Percentiles rank a stretch among this genome's conserved stretches.
Evolutionary conservation across 2,113 vertebrate genomes (phyloP).

Genomic region (Chlorodrepanis virens): DNA sequence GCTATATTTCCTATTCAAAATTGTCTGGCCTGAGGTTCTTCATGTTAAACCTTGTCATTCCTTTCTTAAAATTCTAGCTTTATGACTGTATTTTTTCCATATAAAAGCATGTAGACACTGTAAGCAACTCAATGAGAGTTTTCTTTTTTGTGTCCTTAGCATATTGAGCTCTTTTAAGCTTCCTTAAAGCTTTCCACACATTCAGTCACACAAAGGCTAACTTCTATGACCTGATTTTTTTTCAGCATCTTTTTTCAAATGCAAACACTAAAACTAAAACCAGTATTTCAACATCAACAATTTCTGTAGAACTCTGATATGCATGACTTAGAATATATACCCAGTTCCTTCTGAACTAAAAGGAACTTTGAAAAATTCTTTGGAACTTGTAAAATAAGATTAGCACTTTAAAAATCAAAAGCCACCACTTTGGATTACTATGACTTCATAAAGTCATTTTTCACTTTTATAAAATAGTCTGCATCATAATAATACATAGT

Average conservation of each 20-base stretch:
- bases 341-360: background rate
- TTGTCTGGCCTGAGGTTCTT: background rate
- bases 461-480: background rate
- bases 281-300: background rate
- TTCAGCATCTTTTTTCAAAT: background rate
- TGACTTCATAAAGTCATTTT: background rate
- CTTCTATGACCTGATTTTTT: background rate
- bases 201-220: background rate
- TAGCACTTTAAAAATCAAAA: background rate
- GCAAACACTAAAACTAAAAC: background rate
- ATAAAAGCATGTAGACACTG: background rate
- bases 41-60: background rate
- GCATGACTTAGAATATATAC: background rate
- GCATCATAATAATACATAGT: background rate
- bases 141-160: background rate
- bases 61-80: background rate
- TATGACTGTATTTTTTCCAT: background rate
- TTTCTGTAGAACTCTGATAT: background rate
- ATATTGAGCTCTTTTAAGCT: background rate
- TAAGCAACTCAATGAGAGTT: background rate
- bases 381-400: rapidly evolving
- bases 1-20: background rate
- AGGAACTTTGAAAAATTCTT: background rate
- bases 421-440: background rate
- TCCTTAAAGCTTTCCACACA: background rate